A percentile compares a stretch with the other conserved stretches of the same genome.
Evolutionary conservation across 2,113 vertebrate species (phyloP).

Genomic region (Irena cyanogastra): DNA sequence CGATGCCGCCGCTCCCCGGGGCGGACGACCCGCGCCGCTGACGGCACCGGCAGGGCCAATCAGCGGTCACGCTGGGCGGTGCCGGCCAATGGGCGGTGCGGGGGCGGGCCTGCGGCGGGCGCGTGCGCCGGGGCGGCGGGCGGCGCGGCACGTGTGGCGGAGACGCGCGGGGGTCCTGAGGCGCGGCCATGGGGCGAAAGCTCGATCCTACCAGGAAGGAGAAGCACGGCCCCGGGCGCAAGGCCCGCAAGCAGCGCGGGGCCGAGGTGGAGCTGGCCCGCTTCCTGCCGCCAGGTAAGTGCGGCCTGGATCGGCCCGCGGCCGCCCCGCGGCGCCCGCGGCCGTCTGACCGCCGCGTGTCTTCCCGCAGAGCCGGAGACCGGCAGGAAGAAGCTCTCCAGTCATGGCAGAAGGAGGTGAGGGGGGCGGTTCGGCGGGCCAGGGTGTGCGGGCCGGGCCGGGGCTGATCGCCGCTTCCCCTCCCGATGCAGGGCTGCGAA

Average conservation of each 20-base stretch:
- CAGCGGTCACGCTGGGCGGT: not conserved
- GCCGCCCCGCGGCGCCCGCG: not conserved
- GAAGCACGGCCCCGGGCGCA: constrained; percentile 88
- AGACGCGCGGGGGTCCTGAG: accelerated
- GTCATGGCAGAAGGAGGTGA: constrained; percentile 84
- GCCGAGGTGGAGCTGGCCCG: constrained; percentile 86
- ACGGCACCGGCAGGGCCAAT: not conserved
- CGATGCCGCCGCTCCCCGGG: not conserved
- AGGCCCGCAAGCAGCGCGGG: constrained; percentile 87
- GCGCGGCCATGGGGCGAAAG: constrained; percentile 84
- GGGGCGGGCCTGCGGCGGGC: not conserved
- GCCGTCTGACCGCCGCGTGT: not conserved
- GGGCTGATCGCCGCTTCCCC: not conserved
- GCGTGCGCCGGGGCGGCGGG: not conserved
- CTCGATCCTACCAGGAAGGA: constrained; percentile 83
- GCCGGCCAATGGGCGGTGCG: not conserved
- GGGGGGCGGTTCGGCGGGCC: not conserved
- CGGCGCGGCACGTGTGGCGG: not conserved
- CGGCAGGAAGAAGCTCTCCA: constrained; percentile 80
- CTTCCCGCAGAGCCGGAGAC: not conserved
- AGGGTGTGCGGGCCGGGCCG: constrained; percentile 33
- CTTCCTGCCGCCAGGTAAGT: constrained; percentile 78
- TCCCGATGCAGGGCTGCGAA: constrained; percentile 65
- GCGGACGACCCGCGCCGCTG: not conserved
- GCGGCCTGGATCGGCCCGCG: not conserved